These are phyloP conservation scores for Bombus balteatus DNA, from an alignment of 1,140 invertebrate genomes.

Conservation along the genomic window DNA sequence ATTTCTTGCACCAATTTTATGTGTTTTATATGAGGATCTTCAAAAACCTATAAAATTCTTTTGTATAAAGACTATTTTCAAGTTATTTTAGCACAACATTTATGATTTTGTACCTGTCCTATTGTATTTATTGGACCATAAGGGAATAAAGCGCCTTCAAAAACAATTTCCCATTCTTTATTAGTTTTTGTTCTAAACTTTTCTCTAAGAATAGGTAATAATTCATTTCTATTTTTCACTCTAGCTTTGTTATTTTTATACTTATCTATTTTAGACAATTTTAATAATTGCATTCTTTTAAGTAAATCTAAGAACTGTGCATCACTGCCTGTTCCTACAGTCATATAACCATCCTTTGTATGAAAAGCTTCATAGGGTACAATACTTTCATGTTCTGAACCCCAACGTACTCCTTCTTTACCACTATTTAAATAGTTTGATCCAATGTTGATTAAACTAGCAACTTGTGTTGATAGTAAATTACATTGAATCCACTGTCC, in stretches of 20 bases:
- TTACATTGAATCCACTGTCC: constrained; percentile 98
- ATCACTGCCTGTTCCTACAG: constrained; percentile 92
- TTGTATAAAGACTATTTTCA: constrained; percentile 19
- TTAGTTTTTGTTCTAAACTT: constrained; percentile 88
- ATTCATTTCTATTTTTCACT: constrained; percentile 89
- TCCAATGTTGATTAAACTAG: constrained; percentile 94
- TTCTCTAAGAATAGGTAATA: constrained; percentile 86
- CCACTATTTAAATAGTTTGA: constrained; percentile 95
- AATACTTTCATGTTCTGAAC: constrained; percentile 96
- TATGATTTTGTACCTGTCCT: constrained; percentile 82
- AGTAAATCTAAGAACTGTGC: constrained; percentile 89
- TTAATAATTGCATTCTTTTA: constrained; percentile 84
- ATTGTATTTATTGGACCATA: constrained; percentile 95
- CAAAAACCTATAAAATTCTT: constrained; percentile 86
- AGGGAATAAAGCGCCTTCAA: constrained; percentile 91
- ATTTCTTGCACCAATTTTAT: constrained; percentile 91
- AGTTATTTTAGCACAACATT: constrained; percentile 7
- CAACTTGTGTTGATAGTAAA: constrained; percentile 95
- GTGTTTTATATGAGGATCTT: constrained; percentile 92
- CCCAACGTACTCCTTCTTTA: constrained; percentile 90
- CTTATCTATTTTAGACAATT: constrained; percentile 86
- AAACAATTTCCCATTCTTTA: constrained; percentile 89
- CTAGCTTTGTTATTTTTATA: constrained; percentile 89
- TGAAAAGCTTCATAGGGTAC: constrained; percentile 96
- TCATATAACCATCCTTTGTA: constrained; percentile 92